These are phyloP conservation scores for Plagodis dolabraria DNA, from an alignment of 2,888 invertebrate species.

Conservation along the genomic window DNA sequence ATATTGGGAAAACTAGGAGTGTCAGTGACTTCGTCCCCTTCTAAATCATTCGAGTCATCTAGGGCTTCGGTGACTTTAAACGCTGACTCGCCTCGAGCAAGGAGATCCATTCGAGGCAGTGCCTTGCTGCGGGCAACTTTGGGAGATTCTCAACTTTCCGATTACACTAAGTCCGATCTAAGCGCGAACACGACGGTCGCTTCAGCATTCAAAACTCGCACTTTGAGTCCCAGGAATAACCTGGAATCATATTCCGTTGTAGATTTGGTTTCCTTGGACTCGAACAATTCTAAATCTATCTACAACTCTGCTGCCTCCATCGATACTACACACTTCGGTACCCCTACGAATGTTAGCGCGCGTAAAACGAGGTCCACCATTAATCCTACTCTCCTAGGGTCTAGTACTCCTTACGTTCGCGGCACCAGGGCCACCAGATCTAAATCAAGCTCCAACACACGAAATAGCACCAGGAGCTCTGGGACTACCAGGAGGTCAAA, in stretches of 20 bases:
- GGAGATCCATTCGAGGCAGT: slow-evolving; percentile 51
- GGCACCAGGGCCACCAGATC: slow-evolving; percentile 25
- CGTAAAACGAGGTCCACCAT: slow-evolving; percentile 53
- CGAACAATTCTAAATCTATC: slow-evolving; percentile 48
- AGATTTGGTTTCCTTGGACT: slow-evolving; percentile 66
- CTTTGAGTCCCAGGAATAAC: slow-evolving; percentile 49
- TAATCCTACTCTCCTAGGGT: slow-evolving; percentile 46
- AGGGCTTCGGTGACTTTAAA: slow-evolving; percentile 31
- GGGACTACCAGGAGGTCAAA: slow-evolving; percentile 44
- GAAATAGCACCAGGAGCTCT: slow-evolving; percentile 32
- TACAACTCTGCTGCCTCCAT: slow-evolving; percentile 59
- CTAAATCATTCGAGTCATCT: slow-evolving; percentile 9
- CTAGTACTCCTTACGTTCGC: slow-evolving; percentile 61
- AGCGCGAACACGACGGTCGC: slow-evolving; percentile 40
- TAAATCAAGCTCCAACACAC: slow-evolving; percentile 28
- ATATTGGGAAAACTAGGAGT: slow-evolving; percentile 52
- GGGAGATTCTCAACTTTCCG: slow-evolving; percentile 27
- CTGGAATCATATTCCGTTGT: slow-evolving; percentile 71
- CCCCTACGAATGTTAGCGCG: slow-evolving; percentile 43
- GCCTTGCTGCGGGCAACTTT: slow-evolving; percentile 53
- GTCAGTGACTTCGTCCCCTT: slow-evolving; percentile 13
- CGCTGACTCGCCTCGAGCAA: slow-evolving; percentile 40
- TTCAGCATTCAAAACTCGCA: slow-evolving; percentile 45
- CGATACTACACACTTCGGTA: slow-evolving; percentile 47
- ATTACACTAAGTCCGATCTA: slow-evolving; percentile 20